A percentile compares a stretch with the other conserved stretches of the same genome.
phyloP scores from a whole-genome alignment of 2,797 vertebrate genomes.

The Phyllotis vaccarum region DNA sequence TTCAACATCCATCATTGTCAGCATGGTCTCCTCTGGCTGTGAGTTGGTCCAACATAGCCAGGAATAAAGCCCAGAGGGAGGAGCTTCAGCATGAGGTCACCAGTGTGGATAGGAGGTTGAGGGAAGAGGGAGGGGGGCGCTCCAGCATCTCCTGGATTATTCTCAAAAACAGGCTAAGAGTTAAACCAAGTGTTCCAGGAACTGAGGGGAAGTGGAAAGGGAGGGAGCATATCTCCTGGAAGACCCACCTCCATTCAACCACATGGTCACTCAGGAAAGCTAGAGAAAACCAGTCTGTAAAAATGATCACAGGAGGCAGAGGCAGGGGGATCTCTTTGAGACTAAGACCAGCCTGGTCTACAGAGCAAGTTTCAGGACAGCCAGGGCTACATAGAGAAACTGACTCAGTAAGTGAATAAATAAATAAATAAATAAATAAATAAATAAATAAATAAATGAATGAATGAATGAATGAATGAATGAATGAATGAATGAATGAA shows the following conservation, averaged over 20 bases:
- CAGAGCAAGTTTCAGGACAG: neutral
- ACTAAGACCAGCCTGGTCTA: neutral
- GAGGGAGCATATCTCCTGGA: neutral
- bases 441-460: too few species aligned
- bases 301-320: neutral
- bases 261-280: neutral
- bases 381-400: neutral
- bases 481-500: too few species aligned
- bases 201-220: neutral
- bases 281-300: neutral
- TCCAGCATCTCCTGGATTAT: neutral
- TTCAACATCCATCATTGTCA: constrained; percentile 96
- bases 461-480: too few species aligned
- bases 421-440: neutral
- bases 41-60: constrained; percentile 81
- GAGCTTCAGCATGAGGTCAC: accelerated
- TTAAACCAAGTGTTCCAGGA: neutral
- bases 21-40: constrained; percentile 96
- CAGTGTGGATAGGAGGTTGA: neutral
- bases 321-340: neutral
- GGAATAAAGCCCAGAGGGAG: neutral
- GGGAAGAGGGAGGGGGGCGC: neutral
- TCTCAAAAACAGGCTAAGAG: neutral
- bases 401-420: neutral
- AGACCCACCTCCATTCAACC: neutral